Percentiles rank a stretch among this genome's conserved stretches.
Evolutionary conservation across 2,797 vertebrate species (phyloP).

Genomic region (Acanthis flammea): DNA sequence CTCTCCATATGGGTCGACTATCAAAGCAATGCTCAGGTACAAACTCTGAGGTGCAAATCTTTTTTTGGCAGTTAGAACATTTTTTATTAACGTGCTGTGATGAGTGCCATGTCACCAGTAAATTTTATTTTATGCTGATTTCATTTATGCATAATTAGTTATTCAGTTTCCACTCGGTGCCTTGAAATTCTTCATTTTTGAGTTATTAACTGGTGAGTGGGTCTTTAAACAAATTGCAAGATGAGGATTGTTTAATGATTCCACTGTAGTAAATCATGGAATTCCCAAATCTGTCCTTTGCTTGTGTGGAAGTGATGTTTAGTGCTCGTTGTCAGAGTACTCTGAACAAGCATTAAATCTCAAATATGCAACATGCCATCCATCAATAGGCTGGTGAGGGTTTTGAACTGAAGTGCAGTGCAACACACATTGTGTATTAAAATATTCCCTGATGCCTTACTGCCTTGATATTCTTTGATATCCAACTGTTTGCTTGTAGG

Average conservation of each 20-base stretch:
- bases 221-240: background rate
- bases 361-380: background rate
- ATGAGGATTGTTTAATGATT: background rate
- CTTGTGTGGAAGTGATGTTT: background rate
- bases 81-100: background rate
- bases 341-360: background rate
- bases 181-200: background rate
- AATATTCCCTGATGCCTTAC: background rate
- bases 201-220: background rate
- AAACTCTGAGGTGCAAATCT: background rate
- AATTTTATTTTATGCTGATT: conserved; percentile 16
- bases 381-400: background rate
- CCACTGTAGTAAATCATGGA: conserved; percentile 12
- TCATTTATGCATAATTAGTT: conserved; percentile 10
- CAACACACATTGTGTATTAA: background rate
- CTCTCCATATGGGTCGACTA: background rate
- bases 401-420: background rate
- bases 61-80: background rate
- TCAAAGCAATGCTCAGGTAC: background rate
- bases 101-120: background rate
- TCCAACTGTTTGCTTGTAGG: background rate
- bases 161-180: background rate
- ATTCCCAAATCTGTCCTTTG: background rate
- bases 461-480: background rate
- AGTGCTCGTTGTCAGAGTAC: background rate